Evolutionary conservation across 2,888 invertebrate species (phyloP).

Genomic region (Lucinisca nassula): DNA sequence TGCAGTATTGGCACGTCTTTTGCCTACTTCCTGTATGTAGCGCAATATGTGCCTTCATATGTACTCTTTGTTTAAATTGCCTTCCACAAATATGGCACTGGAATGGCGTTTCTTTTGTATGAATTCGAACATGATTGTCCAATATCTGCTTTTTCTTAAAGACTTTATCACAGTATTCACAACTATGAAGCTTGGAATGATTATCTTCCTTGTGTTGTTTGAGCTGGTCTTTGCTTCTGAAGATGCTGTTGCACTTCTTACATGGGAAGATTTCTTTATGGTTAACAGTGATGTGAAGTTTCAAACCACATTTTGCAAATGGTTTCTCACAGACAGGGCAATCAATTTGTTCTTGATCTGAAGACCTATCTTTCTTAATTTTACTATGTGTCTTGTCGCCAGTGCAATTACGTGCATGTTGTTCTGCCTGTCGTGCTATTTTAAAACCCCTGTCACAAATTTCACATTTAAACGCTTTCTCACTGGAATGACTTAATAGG

Average conservation of each 20-base stretch:
- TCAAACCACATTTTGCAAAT: not conserved
- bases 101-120: not conserved
- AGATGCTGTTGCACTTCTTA: not conserved
- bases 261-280: not conserved
- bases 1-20: not conserved
- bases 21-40: not conserved
- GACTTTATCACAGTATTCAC: not conserved
- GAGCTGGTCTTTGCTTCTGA: not conserved
- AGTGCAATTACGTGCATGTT: not conserved
- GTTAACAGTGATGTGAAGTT: not conserved
- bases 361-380: not conserved
- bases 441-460: not conserved
- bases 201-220: not conserved
- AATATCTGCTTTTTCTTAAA: not conserved
- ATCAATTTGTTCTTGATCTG: not conserved
- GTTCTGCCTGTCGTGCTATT: not conserved
- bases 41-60: not conserved
- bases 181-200: too few relatives aligned
- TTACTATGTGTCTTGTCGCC: not conserved
- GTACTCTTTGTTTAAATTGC: not conserved
- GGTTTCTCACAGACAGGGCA: not conserved
- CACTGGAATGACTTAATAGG: not conserved
- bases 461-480: not conserved
- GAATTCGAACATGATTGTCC: not conserved
- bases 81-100: not conserved